Percentiles rank a stretch among this genome's conserved stretches.
Conservation (phyloP, 2,113 vertebrate species). For the Thinocorus orbignyianus region DNA sequence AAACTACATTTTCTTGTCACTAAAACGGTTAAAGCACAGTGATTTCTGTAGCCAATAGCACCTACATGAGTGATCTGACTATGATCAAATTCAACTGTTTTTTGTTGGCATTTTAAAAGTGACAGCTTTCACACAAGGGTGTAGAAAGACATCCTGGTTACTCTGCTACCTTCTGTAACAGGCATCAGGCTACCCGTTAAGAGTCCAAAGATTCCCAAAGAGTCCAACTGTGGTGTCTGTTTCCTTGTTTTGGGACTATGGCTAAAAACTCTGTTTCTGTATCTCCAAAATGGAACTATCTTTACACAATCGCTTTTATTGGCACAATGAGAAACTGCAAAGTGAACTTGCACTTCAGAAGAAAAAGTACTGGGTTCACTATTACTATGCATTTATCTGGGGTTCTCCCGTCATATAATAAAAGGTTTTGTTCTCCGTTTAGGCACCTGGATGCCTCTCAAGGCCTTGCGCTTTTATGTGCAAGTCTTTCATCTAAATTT, state of each 20-base stretch:
- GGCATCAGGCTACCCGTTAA: not conserved
- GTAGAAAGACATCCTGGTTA: not conserved
- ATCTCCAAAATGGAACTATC: not conserved
- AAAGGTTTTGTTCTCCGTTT: slow-evolving; percentile 29
- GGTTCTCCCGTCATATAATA: not conserved
- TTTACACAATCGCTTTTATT: not conserved
- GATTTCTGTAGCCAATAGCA: not conserved
- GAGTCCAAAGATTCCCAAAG: not conserved
- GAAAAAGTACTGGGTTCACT: not conserved
- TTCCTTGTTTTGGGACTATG: not conserved
- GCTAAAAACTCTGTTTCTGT: not conserved
- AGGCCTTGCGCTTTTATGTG: slow-evolving; percentile 8
- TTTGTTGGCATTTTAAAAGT: not conserved
- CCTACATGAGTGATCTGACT: not conserved
- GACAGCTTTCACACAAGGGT: not conserved
- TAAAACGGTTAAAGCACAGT: not conserved
- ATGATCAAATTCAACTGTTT: not conserved
- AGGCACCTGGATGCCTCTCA: not conserved
- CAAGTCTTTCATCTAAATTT: slow-evolving; percentile 42
- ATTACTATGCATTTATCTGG: not conserved
- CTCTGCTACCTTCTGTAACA: not conserved
- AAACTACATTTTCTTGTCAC: not conserved
- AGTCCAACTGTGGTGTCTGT: not conserved
- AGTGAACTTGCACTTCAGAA: slow-evolving; percentile 34
- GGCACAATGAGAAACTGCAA: slow-evolving; percentile 1